Evolutionary conservation across 2,113 vertebrate genomes (phyloP).

Genomic region (Platanista minor): DNA sequence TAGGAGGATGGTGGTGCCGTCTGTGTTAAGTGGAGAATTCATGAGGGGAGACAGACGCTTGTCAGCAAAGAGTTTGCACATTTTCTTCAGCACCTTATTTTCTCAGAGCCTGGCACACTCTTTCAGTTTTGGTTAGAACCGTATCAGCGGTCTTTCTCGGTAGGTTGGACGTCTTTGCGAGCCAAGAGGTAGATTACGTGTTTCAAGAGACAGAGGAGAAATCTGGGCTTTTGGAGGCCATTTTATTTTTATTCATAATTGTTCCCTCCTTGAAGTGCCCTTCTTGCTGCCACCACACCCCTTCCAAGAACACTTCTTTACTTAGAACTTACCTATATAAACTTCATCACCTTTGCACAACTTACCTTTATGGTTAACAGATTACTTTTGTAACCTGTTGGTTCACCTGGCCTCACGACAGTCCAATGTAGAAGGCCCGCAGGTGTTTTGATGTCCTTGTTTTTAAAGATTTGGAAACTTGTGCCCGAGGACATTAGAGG

Average conservation of each 20-base stretch:
- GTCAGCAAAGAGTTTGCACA: background rate
- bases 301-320: background rate
- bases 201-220: background rate
- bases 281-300: background rate
- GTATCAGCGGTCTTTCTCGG: background rate
- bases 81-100: background rate
- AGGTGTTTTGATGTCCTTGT: background rate
- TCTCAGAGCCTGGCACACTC: background rate
- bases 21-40: background rate
- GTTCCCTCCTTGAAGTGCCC: background rate
- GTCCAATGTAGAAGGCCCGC: background rate
- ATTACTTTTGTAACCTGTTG: background rate
- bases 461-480: background rate
- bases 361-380: background rate
- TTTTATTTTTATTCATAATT: background rate
- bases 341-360: background rate
- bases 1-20: background rate
- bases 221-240: background rate
- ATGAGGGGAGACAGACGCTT: background rate
- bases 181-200: background rate
- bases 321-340: background rate
- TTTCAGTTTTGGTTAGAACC: constrained; percentile 7
- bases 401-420: background rate
- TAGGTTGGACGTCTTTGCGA: background rate
- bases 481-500: background rate